Evolutionary conservation across 2,797 vertebrate species (phyloP).

Genomic region (Hydrocynus forskahlii): DNA sequence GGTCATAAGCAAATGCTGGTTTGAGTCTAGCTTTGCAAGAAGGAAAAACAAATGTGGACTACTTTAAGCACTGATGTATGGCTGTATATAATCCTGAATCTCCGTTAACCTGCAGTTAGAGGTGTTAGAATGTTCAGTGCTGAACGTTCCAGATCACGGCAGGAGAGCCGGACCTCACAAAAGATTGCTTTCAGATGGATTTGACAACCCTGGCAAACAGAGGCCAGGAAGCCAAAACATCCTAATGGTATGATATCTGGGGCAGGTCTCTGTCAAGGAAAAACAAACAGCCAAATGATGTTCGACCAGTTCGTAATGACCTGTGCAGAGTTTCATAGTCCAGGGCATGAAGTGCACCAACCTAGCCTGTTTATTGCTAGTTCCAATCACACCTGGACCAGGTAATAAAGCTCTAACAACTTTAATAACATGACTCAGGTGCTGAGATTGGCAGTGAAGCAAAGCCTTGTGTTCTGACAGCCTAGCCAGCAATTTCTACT

Average conservation of each 20-base stretch:
- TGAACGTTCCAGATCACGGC: neutral
- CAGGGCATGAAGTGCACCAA: neutral
- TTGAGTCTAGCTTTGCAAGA: too few relatives aligned
- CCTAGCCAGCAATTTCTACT: too few relatives aligned
- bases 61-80: too few relatives aligned
- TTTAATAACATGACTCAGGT: neutral
- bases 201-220: neutral
- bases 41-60: too few relatives aligned
- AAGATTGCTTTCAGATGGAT: neutral
- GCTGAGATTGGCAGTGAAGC: too few relatives aligned
- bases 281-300: neutral
- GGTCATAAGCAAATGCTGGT: too few relatives aligned
- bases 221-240: neutral
- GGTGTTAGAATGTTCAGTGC: too few relatives aligned
- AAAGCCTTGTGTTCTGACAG: too few relatives aligned
- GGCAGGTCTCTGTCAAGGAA: neutral
- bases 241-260: neutral
- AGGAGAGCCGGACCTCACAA: neutral
- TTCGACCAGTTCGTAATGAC: neutral
- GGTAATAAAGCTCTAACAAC: neutral
- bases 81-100: too few relatives aligned
- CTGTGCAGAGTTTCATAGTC: neutral
- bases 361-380: too few relatives aligned
- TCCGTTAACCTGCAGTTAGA: too few relatives aligned
- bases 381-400: neutral